Conservation (phyloP, 2,888 invertebrate species). For the Dendrolimus houi region DNA sequence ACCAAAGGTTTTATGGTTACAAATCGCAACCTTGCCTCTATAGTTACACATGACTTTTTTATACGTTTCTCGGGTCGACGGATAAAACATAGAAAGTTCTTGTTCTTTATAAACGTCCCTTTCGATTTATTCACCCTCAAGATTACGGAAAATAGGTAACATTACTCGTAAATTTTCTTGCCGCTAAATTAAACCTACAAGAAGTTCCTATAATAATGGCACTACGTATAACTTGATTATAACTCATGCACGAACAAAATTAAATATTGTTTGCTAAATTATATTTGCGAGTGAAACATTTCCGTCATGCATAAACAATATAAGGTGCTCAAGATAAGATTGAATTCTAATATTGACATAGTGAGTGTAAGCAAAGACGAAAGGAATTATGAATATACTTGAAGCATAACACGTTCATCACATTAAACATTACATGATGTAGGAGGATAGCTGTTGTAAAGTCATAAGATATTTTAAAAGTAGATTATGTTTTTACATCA, state of each 20-base stretch:
- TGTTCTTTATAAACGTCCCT: neutral
- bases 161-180: neutral
- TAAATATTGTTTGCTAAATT: constrained; percentile 2
- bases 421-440: neutral
- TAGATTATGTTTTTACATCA: no score
- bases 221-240: neutral
- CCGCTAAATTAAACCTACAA: neutral
- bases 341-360: neutral
- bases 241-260: constrained; percentile 2
- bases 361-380: neutral
- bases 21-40: neutral
- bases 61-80: neutral
- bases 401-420: neutral
- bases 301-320: constrained; percentile 1
- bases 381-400: neutral
- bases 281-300: constrained; percentile 1
- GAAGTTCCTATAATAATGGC: neutral
- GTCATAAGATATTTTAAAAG: no score
- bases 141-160: neutral
- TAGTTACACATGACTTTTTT: neutral
- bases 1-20: neutral
- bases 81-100: neutral
- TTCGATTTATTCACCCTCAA: neutral
- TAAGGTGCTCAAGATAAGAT: neutral
- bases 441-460: neutral